phyloP scores from a whole-genome alignment of 2,113 vertebrate genomes.

The Forbesichthys papilliferus region DNA sequence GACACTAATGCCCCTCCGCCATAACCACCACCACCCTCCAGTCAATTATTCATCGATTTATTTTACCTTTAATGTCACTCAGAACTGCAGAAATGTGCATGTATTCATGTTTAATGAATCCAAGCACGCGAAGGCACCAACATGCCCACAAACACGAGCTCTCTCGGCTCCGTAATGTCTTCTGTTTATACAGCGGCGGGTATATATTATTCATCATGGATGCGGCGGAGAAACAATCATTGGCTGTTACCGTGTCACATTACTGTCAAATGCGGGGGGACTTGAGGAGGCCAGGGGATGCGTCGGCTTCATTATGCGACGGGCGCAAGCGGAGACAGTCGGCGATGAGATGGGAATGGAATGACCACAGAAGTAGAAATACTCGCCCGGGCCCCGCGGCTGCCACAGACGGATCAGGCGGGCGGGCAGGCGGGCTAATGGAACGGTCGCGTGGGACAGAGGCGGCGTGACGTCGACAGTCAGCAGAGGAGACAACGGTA shows the following conservation, averaged over 20 bases:
- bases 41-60: constrained; percentile 81
- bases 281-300: constrained; percentile 62
- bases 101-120: constrained; percentile 76
- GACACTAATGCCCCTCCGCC: constrained; percentile 22
- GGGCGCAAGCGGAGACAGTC: constrained; percentile 28
- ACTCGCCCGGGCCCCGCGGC: constrained; percentile 18
- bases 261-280: constrained; percentile 70
- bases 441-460: constrained; percentile 31
- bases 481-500: constrained; percentile 13
- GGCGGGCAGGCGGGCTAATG: constrained; percentile 27
- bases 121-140: constrained; percentile 31
- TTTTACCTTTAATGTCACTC: constrained; percentile 75
- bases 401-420: constrained; percentile 14
- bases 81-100: constrained; percentile 65
- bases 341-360: constrained; percentile 53
- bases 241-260: constrained; percentile 69
- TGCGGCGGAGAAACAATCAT: constrained; percentile 56
- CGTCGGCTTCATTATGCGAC: constrained; percentile 52
- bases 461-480: constrained; percentile 31
- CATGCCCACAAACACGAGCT: constrained; percentile 48
- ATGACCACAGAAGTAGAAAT: constrained; percentile 54
- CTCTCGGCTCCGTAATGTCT: constrained; percentile 68
- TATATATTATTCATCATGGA: constrained; percentile 73
- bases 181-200: constrained; percentile 73
- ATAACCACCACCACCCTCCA: constrained; percentile 35